Percentiles rank a stretch among this genome's conserved stretches.
These are phyloP conservation scores for Pristiophorus japonicus DNA, from an alignment of 2,113 vertebrate species.

Conservation along the genomic window DNA sequence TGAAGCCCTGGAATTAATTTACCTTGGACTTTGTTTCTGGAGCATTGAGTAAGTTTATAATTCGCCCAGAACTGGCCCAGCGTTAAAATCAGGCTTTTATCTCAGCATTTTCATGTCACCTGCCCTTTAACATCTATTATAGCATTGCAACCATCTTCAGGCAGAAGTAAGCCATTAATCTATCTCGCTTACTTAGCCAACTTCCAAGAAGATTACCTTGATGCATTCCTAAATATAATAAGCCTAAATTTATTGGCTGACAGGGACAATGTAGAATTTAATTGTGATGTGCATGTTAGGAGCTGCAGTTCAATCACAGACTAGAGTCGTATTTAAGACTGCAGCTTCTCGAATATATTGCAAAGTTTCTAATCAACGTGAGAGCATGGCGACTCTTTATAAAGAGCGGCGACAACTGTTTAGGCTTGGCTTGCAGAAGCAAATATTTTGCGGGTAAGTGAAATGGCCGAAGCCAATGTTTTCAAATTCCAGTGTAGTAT, in stretches of 20 bases:
- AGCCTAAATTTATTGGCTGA: no score
- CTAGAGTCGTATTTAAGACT: not conserved
- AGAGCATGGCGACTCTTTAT: not conserved
- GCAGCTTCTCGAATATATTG: not conserved
- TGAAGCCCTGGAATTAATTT: not conserved
- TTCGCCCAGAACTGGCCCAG: not conserved
- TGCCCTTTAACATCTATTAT: not conserved
- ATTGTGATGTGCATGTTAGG: not conserved
- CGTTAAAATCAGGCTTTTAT: not conserved
- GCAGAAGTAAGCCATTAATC: no score
- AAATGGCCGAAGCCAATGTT: no score
- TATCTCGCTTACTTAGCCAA: no score
- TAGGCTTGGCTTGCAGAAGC: no score
- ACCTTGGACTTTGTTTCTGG: not conserved
- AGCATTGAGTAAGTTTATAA: not conserved
- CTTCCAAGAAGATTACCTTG: no score
- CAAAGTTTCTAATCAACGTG: not conserved
- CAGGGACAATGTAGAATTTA: not conserved
- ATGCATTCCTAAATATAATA: no score
- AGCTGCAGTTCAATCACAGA: not conserved
- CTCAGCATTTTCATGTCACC: not conserved
- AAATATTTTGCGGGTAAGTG: no score
- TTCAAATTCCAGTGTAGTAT: no score
- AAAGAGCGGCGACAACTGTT: no score
- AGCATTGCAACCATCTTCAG: no score